These are phyloP conservation scores for Seriola dumerili DNA, from an alignment of 2,113 vertebrate species.

Conservation along the genomic window DNA sequence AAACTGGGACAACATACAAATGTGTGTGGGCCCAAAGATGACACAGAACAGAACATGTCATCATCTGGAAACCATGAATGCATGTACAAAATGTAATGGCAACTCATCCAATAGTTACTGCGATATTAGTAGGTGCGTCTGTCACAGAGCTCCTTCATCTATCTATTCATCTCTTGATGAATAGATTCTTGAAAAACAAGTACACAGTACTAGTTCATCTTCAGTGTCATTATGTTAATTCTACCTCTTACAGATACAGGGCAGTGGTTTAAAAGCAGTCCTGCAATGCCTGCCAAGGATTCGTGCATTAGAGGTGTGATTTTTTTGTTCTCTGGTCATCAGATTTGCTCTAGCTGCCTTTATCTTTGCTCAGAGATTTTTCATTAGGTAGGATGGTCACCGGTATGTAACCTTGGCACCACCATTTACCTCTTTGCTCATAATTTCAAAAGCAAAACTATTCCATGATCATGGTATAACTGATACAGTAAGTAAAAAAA, in stretches of 20 bases:
- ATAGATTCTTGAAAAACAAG: neutral
- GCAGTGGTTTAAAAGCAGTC: neutral
- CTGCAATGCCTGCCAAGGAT: neutral
- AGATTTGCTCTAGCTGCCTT: neutral
- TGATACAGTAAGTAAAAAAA: neutral
- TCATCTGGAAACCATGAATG: neutral
- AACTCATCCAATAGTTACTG: neutral
- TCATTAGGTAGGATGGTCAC: neutral
- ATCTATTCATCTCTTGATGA: neutral
- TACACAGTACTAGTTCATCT: neutral
- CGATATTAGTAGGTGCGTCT: neutral
- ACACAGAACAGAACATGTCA: neutral
- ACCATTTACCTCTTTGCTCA: neutral
- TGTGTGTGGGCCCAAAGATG: neutral
- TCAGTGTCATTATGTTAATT: neutral
- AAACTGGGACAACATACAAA: neutral
- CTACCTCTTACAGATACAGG: neutral
- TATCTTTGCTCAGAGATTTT: neutral
- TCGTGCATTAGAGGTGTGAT: neutral
- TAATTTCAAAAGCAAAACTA: constrained; percentile 4
- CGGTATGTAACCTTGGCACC: neutral
- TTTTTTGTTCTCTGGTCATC: neutral
- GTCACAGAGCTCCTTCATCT: neutral
- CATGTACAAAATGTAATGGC: neutral
- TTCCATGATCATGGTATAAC: neutral